A percentile compares a stretch with the other conserved stretches of the same genome.
Evolutionary conservation across 2,797 vertebrate genomes (phyloP).

Genomic region (Myripristis jacobus): DNA sequence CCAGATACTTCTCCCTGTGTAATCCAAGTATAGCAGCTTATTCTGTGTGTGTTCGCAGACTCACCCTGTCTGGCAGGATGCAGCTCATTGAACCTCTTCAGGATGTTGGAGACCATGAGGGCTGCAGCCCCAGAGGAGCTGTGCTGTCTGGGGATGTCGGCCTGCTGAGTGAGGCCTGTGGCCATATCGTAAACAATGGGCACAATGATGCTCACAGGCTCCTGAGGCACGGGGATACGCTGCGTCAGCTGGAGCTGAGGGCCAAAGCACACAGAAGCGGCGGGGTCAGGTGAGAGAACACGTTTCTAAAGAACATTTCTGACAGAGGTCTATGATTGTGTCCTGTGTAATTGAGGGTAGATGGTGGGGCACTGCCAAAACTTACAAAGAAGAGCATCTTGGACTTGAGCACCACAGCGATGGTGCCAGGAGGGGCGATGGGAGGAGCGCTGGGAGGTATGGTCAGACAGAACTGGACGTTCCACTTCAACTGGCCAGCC

Average conservation of each 20-base stretch:
- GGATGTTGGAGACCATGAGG: constrained; percentile 97
- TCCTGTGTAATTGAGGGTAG: not conserved
- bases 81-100: constrained; percentile 98
- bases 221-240: constrained; percentile 92
- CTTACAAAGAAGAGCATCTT: constrained; percentile 99
- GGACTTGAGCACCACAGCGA: constrained; percentile 98
- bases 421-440: constrained; percentile 97
- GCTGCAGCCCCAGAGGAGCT: constrained; percentile 97
- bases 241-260: constrained; percentile 96
- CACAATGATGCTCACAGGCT: constrained; percentile 97
- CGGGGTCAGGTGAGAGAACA: not conserved
- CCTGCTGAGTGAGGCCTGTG: constrained; percentile 97
- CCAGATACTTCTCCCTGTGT: too few relatives aligned
- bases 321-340: not conserved
- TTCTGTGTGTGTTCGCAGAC: constrained; percentile 27
- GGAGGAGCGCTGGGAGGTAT: constrained; percentile 98
- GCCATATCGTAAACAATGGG: constrained; percentile 99
- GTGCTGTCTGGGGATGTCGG: constrained; percentile 98
- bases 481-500: constrained; percentile 96
- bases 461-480: constrained; percentile 99
- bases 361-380: constrained; percentile 37
- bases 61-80: constrained; percentile 96
- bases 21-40: not conserved
- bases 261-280: constrained; percentile 28
- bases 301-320: too few relatives aligned